Base-by-base conservation (phyloP, 2,797 vertebrate species). In the Oreortyx pictus region DNA sequence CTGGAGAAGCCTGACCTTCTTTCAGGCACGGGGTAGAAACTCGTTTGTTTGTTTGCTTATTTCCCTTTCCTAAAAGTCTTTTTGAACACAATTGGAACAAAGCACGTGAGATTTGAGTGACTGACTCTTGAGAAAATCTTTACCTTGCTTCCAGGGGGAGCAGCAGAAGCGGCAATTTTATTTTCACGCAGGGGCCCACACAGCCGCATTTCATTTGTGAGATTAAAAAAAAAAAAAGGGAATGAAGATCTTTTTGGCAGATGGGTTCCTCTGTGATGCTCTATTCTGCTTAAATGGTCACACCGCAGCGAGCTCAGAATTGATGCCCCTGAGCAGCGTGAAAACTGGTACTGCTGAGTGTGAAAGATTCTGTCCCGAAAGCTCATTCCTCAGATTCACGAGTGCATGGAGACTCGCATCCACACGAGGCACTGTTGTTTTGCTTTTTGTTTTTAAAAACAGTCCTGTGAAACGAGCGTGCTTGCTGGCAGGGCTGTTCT, bases 261-360 rank as follows among this genome's bases (percentile, higher is more conserved):
- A 7, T 10, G 52, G 11, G 39, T 64, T 29, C 29, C 27, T 39
- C 11, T 31, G 39, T 43, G 39, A 64, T 31, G 4, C 61, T 43
- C 31, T n/a, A 16, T 74, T 56, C 41, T 49, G 31, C 27, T 88
- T 88, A 64, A 92, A 52, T 24, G 37, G 57, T 61, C 65, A n/a
- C 0, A 0, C 56, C 57, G 18, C 15, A 54, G 70, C 68, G 61
- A 81, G 66, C 29, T 68, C 0, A 8, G 85, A 93, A 92, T 52
- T 93, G 73, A 60, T 79, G 61, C 79, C 27, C 89, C 76, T 80
- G 61, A 65, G 59, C 88, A 27, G 46, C 50, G 62, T 92, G 83
- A 88, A 94, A 93, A 71, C 52, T 54, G 75, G 4, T 68, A 70
- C 24, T 0, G 12, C 23, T 24, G 61, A 50, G 23, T 2, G 2